Conservation (phyloP, 2,113 vertebrate genomes). For the Lethenteron reissneri region DNA sequence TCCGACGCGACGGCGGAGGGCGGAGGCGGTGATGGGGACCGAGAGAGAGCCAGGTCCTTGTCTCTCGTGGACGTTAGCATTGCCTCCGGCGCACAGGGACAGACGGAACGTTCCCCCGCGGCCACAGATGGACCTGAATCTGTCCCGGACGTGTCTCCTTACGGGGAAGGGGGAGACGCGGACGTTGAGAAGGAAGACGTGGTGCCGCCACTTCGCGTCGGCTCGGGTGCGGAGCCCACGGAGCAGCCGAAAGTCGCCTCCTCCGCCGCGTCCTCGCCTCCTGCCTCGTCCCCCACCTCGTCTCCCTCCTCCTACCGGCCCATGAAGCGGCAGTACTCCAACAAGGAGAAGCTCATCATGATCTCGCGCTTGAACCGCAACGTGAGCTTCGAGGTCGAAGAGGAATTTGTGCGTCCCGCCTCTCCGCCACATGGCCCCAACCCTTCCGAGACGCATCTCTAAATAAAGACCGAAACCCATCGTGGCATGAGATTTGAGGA, state of each 20-base stretch:
- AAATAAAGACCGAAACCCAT: too few relatives aligned
- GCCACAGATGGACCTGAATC: conserved; percentile 41
- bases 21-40: conserved; percentile 39
- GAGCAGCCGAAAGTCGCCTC: conserved; percentile 53
- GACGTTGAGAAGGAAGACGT: conserved; percentile 90
- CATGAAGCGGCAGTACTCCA: conserved; percentile 55
- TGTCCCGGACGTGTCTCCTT: conserved; percentile 29
- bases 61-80: conserved; percentile 57
- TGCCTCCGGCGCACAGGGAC: conserved; percentile 40
- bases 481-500: too few relatives aligned
- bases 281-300: too few relatives aligned
- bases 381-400: conserved; percentile 50
- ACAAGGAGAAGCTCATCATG: conserved; percentile 94
- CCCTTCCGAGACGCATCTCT: too few relatives aligned
- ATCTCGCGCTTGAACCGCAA: conserved; percentile 94
- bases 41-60: conserved; percentile 26
- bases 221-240: conserved; percentile 79
- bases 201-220: conserved; percentile 67
- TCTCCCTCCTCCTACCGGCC: conserved; percentile 11
- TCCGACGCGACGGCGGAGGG: too few relatives aligned
- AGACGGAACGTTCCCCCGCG: conserved; percentile 23
- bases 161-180: conserved; percentile 65
- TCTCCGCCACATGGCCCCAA: too few relatives aligned
- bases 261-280: conserved; percentile 16
- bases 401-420: too few relatives aligned